Conservation (phyloP, 2,797 vertebrate species). For the Clarias fuscus region DNA sequence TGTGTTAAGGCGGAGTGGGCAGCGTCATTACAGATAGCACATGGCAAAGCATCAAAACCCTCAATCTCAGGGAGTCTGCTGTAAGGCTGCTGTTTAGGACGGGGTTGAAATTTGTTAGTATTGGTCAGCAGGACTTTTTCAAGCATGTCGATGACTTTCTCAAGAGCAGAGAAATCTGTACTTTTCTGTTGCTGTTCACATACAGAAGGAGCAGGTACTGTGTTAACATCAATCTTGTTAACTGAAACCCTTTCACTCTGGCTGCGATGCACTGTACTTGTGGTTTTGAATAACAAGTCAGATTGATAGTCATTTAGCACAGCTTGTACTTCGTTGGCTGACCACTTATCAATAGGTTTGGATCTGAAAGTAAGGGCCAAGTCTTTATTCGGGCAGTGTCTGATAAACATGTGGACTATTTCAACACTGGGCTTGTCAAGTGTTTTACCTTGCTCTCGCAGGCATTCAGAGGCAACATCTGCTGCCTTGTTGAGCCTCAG, state of each 20-base stretch:
- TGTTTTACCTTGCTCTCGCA: slow-evolving; percentile 31
- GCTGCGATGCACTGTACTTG: not conserved
- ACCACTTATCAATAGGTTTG: too few relatives aligned
- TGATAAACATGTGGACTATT: too few relatives aligned
- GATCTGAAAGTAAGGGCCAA: too few relatives aligned
- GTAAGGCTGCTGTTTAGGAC: not conserved
- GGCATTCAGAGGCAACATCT: too few relatives aligned
- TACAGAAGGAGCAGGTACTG: not conserved
- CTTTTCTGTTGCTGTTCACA: not conserved
- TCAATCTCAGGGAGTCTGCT: slow-evolving; percentile 28
- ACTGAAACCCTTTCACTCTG: slow-evolving; percentile 9
- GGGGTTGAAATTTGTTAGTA: not conserved
- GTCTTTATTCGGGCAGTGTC: too few relatives aligned
- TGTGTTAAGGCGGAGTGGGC: slow-evolving; percentile 47
- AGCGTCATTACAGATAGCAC: slow-evolving; percentile 29
- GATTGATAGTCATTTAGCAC: slow-evolving; percentile 28
- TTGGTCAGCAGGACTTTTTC: slow-evolving; percentile 24
- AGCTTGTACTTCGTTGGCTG: too few relatives aligned
- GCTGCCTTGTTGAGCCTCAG: too few relatives aligned
- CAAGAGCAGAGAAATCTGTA: not conserved
- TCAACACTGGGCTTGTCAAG: not conserved
- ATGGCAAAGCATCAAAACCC: slow-evolving; percentile 31
- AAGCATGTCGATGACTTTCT: slow-evolving; percentile 25
- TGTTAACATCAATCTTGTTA: slow-evolving; percentile 20
- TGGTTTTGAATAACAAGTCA: not conserved